These are phyloP conservation scores for Miniopterus natalensis DNA, from an alignment of 2,113 vertebrate species.

Conservation along the genomic window DNA sequence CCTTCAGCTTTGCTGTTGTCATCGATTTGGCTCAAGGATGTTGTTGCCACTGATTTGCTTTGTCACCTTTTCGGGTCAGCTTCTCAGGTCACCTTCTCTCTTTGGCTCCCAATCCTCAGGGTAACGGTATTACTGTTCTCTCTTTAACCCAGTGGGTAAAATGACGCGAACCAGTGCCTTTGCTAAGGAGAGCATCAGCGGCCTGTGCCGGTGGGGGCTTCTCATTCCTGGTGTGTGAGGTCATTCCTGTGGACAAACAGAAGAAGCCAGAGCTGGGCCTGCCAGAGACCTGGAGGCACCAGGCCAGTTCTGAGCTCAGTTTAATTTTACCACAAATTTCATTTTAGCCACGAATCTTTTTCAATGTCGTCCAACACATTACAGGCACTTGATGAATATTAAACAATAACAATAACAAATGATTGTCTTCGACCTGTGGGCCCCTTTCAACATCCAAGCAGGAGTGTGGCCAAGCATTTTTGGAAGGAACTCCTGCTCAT, in stretches of 20 bases:
- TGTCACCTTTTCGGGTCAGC: not conserved
- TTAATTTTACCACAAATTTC: constrained; percentile 44
- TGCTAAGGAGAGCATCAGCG: not conserved
- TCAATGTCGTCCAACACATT: constrained; percentile 61
- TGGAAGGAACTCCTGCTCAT: not conserved
- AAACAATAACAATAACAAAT: constrained; percentile 60
- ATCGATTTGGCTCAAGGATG: not conserved
- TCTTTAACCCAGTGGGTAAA: not conserved
- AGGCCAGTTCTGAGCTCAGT: constrained; percentile 79
- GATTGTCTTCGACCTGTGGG: not conserved
- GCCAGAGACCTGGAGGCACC: constrained; percentile 44
- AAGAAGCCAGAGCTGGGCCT: constrained; percentile 49
- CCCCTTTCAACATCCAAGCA: not conserved
- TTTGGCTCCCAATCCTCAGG: not conserved
- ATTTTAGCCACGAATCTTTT: constrained; percentile 52
- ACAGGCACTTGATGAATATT: constrained; percentile 63
- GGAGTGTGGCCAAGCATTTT: not conserved
- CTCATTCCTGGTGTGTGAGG: constrained; percentile 1
- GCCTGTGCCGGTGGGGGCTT: not conserved
- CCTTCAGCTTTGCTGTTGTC: not conserved
- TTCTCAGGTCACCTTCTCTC: not conserved
- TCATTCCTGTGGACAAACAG: not conserved
- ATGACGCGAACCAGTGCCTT: not conserved
- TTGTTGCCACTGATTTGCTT: not conserved
- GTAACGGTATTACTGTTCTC: not conserved